These are phyloP conservation scores for Drosophila sulfurigaster DNA, from an alignment of 1,140 invertebrate genomes.

Conservation along the genomic window DNA sequence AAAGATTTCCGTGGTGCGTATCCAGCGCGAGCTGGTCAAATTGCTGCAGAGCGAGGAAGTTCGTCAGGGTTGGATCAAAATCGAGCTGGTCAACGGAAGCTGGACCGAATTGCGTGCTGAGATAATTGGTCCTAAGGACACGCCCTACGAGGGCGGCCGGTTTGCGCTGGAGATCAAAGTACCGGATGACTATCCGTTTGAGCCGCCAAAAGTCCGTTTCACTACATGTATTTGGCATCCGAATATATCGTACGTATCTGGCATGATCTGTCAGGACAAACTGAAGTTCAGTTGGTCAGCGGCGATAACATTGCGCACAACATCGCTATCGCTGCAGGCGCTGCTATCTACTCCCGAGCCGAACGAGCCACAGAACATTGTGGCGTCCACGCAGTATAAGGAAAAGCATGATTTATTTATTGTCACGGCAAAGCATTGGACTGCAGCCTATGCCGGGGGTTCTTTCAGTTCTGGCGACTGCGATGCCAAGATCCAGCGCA, in stretches of 20 bases:
- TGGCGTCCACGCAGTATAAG: background rate
- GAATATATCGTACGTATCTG: background rate
- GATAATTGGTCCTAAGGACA: background rate
- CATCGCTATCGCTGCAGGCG: background rate
- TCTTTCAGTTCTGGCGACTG: background rate
- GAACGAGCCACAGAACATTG: background rate
- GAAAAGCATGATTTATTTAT: background rate
- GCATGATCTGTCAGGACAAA: constrained; percentile 5
- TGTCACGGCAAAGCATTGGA: constrained; percentile 1
- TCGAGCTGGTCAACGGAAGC: background rate
- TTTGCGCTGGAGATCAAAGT: constrained; percentile 11
- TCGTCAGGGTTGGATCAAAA: background rate
- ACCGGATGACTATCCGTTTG: background rate
- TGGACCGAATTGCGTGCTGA: background rate
- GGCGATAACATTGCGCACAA: background rate
- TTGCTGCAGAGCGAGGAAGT: too few species aligned
- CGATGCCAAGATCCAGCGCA: background rate
- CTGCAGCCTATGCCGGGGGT: background rate
- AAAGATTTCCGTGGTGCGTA: too few species aligned
- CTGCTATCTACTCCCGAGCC: background rate
- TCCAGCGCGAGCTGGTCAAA: too few species aligned
- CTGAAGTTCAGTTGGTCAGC: background rate
- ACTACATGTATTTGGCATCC: constrained; percentile 7
- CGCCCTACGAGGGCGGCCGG: constrained; percentile 5
- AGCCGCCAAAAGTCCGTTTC: background rate